Evolutionary conservation across 1,140 invertebrate species (phyloP), one percentile per base, ranked within the genome.

Genomic region (Eumaeus atala): DNA sequence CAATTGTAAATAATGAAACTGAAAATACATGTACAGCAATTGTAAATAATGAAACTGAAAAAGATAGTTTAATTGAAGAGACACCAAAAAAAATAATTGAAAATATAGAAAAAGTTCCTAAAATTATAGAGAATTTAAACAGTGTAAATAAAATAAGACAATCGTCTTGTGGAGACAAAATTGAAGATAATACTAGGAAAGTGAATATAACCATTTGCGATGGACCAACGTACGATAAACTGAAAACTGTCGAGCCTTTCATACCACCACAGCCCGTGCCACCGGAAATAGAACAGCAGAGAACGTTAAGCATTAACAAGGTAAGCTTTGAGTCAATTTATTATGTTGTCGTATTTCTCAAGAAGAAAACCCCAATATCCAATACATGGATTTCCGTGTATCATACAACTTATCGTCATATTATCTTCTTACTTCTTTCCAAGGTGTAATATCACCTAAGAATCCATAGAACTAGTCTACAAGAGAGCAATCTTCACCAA

Each of bases 231-330:
- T 88, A 89, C 51, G 85, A 87, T 9, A 88, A 87, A 57, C 81
- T 72, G 14, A 88, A 89, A 67, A 71, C 77, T 56, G 70, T 85
- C 52, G 87, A 88, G 61, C 74, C 78, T 14, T 58, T 90, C 38
- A 84, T 89, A 40, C 89, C 90, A 59, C 81, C 89, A 21, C 89
- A 91, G 66, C 87, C 90, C 1, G 89, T 92, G 10, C 92, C 90
- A 17, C 91, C 92, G 5, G 93, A 95, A 70, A 92, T 94, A 18
- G 92, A 94, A 66, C 91, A 92, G 59, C 94, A 95, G 77, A 90
- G 92, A 59, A 91, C 91, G 52, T 89, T 90, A 14, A 95, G 94
- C 56, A 93, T 95, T 44, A 91, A 92, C 53, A 96, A 96, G 89
- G 94, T 94, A 79, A 84, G 67, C 9, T 16, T 14, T 7, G 40